These are phyloP conservation scores for Dermatemys mawii DNA, from an alignment of 2,113 vertebrate species.

Conservation along the genomic window DNA sequence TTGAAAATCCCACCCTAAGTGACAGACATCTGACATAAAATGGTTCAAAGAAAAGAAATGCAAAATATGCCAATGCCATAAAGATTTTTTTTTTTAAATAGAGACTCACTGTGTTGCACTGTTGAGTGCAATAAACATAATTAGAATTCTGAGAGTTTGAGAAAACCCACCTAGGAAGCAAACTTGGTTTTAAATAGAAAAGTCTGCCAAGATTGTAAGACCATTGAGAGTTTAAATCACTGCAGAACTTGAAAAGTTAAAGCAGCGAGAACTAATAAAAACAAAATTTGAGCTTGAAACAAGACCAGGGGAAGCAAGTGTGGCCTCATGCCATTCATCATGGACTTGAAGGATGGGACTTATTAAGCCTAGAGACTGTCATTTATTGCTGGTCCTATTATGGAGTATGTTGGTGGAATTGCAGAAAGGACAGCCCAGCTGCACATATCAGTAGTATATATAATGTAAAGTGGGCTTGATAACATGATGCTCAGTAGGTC, in stretches of 20 bases:
- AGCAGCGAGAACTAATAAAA: slow-evolving; percentile 70
- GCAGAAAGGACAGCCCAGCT: slow-evolving; percentile 15
- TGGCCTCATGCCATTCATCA: slow-evolving; percentile 44
- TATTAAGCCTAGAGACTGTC: slow-evolving; percentile 30
- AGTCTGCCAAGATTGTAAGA: slow-evolving; percentile 44
- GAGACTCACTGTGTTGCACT: not conserved
- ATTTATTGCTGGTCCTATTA: slow-evolving; percentile 39
- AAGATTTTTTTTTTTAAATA: not conserved
- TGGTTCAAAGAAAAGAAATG: not conserved
- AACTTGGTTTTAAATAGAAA: slow-evolving; percentile 51
- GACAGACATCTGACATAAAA: not conserved
- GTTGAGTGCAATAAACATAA: slow-evolving; percentile 31
- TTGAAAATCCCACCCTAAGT: slow-evolving; percentile 6
- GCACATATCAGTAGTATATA: not conserved
- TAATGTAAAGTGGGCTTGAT: slow-evolving; percentile 21
- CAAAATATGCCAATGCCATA: not conserved
- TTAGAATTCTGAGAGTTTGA: slow-evolving; percentile 29
- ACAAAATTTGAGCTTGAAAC: slow-evolving; percentile 58
- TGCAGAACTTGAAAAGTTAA: slow-evolving; percentile 55
- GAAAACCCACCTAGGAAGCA: slow-evolving; percentile 8
- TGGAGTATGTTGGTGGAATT: not conserved
- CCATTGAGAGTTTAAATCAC: slow-evolving; percentile 45
- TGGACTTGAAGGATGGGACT: slow-evolving; percentile 39
- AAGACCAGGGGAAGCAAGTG: slow-evolving; percentile 16
- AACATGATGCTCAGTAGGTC: slow-evolving; percentile 32